Conservation (phyloP, 2,888 invertebrate species). For the Chloromyia formosa region DNA sequence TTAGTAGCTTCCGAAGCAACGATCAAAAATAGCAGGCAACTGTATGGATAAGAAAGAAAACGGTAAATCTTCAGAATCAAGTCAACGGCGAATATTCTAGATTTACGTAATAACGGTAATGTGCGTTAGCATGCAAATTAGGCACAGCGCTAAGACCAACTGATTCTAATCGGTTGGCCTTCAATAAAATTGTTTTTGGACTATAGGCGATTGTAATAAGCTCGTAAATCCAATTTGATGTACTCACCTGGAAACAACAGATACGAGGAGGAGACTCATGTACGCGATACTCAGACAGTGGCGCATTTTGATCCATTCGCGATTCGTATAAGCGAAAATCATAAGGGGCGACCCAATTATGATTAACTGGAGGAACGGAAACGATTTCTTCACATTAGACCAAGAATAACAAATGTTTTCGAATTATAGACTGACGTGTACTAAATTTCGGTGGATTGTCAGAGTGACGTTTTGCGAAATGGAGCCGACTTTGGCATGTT, state of each 20-base stretch:
- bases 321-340: conserved; percentile 21
- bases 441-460: conserved; percentile 46
- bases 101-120: conserved; percentile 35
- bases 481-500: not conserved
- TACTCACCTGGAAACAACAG: conserved; percentile 69
- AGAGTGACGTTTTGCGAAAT: conserved; percentile 6
- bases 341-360: conserved; percentile 33
- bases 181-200: not conserved
- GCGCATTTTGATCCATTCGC: conserved; percentile 39
- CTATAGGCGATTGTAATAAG: too few relatives aligned
- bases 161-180: not conserved
- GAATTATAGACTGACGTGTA: conserved; percentile 52
- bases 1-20: conserved; percentile 68
- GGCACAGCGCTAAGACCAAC: not conserved
- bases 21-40: conserved; percentile 69
- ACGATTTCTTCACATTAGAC: conserved; percentile 29
- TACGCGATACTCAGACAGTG: conserved; percentile 46
- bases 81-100: not conserved
- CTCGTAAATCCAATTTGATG: not conserved
- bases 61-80: conserved; percentile 17
- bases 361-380: conserved; percentile 18
- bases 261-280: conserved; percentile 61
- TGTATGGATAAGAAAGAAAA: conserved; percentile 58
- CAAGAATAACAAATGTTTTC: conserved; percentile 38
- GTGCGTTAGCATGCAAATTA: not conserved